Evolutionary conservation across 1,140 invertebrate species (phyloP).

Genomic region (Drosophila baimaii): DNA sequence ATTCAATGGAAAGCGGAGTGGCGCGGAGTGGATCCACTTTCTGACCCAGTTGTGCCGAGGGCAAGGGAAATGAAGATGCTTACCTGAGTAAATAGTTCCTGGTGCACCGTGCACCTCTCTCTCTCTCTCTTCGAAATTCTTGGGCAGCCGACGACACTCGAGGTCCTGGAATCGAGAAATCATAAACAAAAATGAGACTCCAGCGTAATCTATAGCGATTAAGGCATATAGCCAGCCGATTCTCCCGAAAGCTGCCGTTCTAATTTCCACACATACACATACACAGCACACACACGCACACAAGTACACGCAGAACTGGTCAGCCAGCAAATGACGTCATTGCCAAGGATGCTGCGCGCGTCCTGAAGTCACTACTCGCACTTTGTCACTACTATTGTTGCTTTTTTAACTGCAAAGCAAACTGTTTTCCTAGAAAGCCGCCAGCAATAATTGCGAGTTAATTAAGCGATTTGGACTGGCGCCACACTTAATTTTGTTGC

Average conservation of each 20-base stretch:
- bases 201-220: neutral
- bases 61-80: slow-evolving; percentile 10
- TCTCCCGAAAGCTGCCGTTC: slow-evolving; percentile 9
- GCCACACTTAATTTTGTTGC: slow-evolving; percentile 12
- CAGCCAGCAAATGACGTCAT: slow-evolving; percentile 53
- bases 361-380: slow-evolving; percentile 4
- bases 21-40: neutral
- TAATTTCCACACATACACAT: slow-evolving; percentile 41
- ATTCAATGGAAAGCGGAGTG: slow-evolving; percentile 9
- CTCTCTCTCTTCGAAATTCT: slow-evolving; percentile 3
- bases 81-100: slow-evolving; percentile 29
- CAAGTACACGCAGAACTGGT: slow-evolving; percentile 23
- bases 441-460: neutral
- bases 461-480: slow-evolving; percentile 14
- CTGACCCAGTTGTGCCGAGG: slow-evolving; percentile 28
- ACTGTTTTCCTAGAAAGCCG: neutral
- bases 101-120: neutral
- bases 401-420: neutral
- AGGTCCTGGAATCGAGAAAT: slow-evolving; percentile 46
- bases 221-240: slow-evolving; percentile 1
- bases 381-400: slow-evolving; percentile 3
- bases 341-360: slow-evolving; percentile 51
- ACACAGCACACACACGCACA: slow-evolving; percentile 8
- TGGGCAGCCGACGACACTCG: neutral
- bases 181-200: slow-evolving; percentile 14